Base-by-base conservation (phyloP, 23 tunicate genomes). In the Trididemnum miniatum region DNA sequence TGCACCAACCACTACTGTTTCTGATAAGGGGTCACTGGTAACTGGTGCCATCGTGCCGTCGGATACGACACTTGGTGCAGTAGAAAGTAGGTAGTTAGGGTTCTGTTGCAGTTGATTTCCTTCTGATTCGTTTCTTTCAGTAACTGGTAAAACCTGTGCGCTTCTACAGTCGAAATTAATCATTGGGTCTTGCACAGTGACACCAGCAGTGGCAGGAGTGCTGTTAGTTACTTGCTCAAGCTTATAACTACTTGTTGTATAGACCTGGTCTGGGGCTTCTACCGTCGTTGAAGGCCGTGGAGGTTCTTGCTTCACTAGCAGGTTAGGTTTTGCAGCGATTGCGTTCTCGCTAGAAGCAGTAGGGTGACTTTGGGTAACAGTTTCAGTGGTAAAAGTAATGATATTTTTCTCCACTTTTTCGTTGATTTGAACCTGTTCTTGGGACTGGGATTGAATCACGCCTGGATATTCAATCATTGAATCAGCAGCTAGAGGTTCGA, bases 401-500 rank as follows among this genome's bases (percentile, higher is more conserved):
- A 31, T 31, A 33, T 67, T 31, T 9, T 38, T 26, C 3, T 33
- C 76, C 7, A 12, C 83, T 37, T 60, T 80, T 20, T 71, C 54
- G 2, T 24, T 33, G 30, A 80, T 30, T 24, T 23, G 80, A 7
- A 2, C 73, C 59, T 35, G 83, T 31, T 32, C 44, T 26, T 49
- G 81, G 83, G 52, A 30, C 9, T 76, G 34, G 29, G 67, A 62
- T 7, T 31, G 75, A 15, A 33, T 12, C 20, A 3, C 57, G 7
- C 25, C 80, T 86, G 0, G 40, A 44, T 67, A 67, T 2, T 67
- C 38, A 4, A 32, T n/a, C 75, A 67, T 67, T 7, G 38, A 2
- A 9, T 67, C 75, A 25, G 20, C 67, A 0, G 93, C 85, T 18
- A 93, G 98, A 0, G 98, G 89, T n/a, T 84, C 88, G 57, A 88